Evolutionary conservation across 2,113 vertebrate species (phyloP), one percentile per base, ranked within the genome.

Genomic region (Hyla sarda): DNA sequence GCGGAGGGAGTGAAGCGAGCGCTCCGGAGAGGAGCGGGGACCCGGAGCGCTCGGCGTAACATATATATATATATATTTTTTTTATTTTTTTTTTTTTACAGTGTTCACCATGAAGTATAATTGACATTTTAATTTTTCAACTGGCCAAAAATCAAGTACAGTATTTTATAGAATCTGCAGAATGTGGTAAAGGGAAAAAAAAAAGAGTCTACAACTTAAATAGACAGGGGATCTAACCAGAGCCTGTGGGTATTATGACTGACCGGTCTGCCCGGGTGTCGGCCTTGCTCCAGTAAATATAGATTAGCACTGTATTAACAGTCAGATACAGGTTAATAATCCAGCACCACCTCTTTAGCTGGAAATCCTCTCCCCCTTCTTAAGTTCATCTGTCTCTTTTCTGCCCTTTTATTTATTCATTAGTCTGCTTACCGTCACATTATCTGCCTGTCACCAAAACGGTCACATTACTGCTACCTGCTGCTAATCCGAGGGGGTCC

Each of bases 401-500:
- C 52, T 50, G 50, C 69, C 52, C 34, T 6, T 80, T 86, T 81
- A 86, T 28, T 86, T 73, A 86, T 86, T 86, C 84, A 86, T 86
- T 71, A 81, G 76, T 81, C 77, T 86, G 77, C 77, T 72, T 48
- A 69, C 76, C 60, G 84, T 60, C 77, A 56, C 45, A 69, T 86
- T 86, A 81, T 71, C 50, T 81, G 48, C 67, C 67, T 86, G 84
- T 86, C 84, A 86, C 84, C 84, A 80, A 58, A 73, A 25, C 67
- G 77, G 76, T 86, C 84, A 73, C 84, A 86, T 86, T 86, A 86
- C 84, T 28, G 48, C 71, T 69, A 60, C 65, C 77, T 80, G 84
- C 84, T 81, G 84, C 76, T 86, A 86, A 78, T 45, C 84, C 65
- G 30, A 71, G 77, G 65, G n/a, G 84, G 84, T 72, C 67, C 65